Conservation (phyloP, 1,140 invertebrate species). For the Globodera ellingtonae region DNA sequence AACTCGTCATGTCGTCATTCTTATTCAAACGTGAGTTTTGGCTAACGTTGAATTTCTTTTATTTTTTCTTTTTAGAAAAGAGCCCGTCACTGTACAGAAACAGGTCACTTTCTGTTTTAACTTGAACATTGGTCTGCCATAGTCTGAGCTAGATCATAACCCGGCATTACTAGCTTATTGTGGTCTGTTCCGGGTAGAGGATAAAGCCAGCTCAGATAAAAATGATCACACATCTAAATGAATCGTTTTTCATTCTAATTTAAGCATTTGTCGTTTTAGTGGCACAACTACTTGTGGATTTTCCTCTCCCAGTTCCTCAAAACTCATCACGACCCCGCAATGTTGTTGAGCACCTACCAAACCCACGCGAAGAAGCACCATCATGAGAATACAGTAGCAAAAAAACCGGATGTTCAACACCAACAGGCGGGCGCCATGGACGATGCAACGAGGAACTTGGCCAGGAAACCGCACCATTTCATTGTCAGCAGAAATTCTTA, state of each 20-base stretch:
- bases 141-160: too few relatives aligned
- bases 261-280: constrained; percentile 23
- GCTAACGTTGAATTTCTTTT: background rate
- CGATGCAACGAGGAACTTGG: background rate
- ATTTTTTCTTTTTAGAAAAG: constrained; percentile 47
- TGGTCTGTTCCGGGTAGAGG: too few relatives aligned
- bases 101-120: constrained; percentile 1
- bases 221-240: too few relatives aligned
- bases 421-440: background rate
- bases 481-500: background rate
- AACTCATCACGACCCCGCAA: constrained; percentile 29
- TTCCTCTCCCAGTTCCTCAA: constrained; percentile 48
- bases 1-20: constrained; percentile 26
- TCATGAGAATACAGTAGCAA: background rate
- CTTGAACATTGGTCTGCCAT: too few relatives aligned
- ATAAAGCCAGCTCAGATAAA: too few relatives aligned
- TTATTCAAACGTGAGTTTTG: constrained; percentile 37
- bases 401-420: background rate
- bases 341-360: constrained; percentile 27
- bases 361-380: constrained; percentile 11
- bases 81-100: constrained; percentile 27
- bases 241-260: background rate
- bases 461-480: background rate
- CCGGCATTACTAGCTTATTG: too few relatives aligned
- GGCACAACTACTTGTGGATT: constrained; percentile 62